These are phyloP conservation scores for Oriolus oriolus DNA, from an alignment of 2,113 vertebrate genomes.

Conservation along the genomic window DNA sequence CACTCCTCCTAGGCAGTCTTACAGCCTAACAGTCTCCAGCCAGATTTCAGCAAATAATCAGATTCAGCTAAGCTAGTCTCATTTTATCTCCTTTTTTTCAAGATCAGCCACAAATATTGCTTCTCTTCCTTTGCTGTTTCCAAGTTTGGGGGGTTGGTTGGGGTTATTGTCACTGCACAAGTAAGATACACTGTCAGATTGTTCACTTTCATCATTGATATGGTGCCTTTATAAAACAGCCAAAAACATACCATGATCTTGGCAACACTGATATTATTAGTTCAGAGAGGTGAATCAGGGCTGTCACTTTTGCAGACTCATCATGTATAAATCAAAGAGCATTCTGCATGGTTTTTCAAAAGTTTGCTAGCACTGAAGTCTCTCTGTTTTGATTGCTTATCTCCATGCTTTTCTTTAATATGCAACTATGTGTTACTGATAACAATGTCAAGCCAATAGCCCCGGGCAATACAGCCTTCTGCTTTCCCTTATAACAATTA, in stretches of 20 bases:
- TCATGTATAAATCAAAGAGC: not conserved
- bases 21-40: rapidly evolving
- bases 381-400: not conserved
- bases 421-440: not conserved
- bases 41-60: not conserved
- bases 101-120: not conserved
- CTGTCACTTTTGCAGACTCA: not conserved
- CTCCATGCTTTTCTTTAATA: not conserved
- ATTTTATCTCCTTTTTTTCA: not conserved
- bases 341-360: not conserved
- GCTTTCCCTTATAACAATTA: not conserved
- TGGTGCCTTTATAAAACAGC: not conserved
- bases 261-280: not conserved
- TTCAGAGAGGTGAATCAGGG: not conserved
- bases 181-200: not conserved
- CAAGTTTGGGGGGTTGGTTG: rapidly evolving
- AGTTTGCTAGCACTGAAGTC: not conserved
- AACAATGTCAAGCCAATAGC: rapidly evolving
- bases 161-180: not conserved
- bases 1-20: not conserved
- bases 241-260: not conserved
- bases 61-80: not conserved
- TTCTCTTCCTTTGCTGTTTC: not conserved
- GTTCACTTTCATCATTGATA: not conserved
- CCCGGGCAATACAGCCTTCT: not conserved